Conservation (phyloP, 2,113 vertebrate species). For the Recurvirostra avosetta region DNA sequence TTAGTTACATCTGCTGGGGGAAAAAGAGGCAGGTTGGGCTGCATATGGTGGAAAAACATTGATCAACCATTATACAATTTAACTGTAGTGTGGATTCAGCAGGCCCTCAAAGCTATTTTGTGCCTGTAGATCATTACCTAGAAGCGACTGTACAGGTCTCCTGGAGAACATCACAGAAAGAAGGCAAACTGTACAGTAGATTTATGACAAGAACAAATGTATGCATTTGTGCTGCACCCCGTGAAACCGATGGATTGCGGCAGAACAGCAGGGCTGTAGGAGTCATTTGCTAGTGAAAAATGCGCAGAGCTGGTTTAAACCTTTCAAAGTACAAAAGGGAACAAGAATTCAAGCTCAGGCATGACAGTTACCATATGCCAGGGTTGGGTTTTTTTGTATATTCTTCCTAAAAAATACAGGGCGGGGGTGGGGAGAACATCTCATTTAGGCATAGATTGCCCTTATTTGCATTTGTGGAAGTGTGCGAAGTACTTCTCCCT, state of each 20-base stretch:
- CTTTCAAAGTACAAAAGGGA: constrained; percentile 17
- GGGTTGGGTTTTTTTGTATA: not conserved
- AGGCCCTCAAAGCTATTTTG: not conserved
- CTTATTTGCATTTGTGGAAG: not conserved
- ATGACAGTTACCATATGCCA: constrained; percentile 7
- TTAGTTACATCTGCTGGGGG: not conserved
- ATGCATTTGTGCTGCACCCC: not conserved
- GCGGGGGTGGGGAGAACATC: not conserved
- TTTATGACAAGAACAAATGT: constrained; percentile 42
- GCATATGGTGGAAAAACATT: not conserved
- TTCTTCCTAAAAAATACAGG: not conserved
- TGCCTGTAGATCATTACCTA: not conserved
- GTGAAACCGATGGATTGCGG: not conserved
- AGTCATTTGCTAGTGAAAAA: constrained; percentile 40
- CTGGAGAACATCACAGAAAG: not conserved
- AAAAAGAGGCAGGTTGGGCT: not conserved
- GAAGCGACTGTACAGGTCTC: not conserved
- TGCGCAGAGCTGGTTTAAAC: constrained; percentile 27
- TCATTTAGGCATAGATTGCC: not conserved
- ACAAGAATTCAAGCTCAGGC: constrained; percentile 4
- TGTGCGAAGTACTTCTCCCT: not conserved
- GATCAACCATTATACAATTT: constrained; percentile 9
- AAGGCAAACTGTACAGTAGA: not conserved
- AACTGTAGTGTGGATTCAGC: not conserved
- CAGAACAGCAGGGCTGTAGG: not conserved